A percentile compares a stretch with the other conserved stretches of the same genome.
These are phyloP conservation scores for Hypothenemus hampei DNA, from an alignment of 1,140 invertebrate species.

Conservation along the genomic window DNA sequence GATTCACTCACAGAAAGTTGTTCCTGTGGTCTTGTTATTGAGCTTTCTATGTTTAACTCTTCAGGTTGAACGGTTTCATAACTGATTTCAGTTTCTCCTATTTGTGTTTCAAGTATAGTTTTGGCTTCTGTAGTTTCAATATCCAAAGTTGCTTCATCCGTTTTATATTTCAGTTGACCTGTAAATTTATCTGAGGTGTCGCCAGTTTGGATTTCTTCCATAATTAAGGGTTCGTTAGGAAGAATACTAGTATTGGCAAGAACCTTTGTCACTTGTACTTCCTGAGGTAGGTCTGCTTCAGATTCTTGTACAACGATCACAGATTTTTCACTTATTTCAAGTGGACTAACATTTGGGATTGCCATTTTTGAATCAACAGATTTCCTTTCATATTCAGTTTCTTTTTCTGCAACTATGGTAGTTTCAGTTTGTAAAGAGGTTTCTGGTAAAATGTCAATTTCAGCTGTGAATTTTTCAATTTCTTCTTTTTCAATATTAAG, in stretches of 20 bases:
- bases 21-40: slow-evolving; percentile 46
- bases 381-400: slow-evolving; percentile 48
- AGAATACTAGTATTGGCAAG: slow-evolving; percentile 50
- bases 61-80: slow-evolving; percentile 43
- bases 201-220: slow-evolving; percentile 52
- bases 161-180: slow-evolving; percentile 50
- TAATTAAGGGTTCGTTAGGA: slow-evolving; percentile 51
- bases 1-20: slow-evolving; percentile 51
- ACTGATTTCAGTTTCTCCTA: slow-evolving; percentile 52
- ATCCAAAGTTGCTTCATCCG: slow-evolving; percentile 48
- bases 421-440: slow-evolving; percentile 55
- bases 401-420: slow-evolving; percentile 55
- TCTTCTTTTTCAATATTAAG: slow-evolving; percentile 48
- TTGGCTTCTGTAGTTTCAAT: slow-evolving; percentile 55
- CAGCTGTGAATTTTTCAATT: slow-evolving; percentile 49
- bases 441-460: slow-evolving; percentile 54
- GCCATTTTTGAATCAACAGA: slow-evolving; percentile 50
- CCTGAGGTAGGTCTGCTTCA: slow-evolving; percentile 49
- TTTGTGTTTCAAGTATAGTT: slow-evolving; percentile 50
- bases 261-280: slow-evolving; percentile 46
- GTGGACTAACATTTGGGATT: slow-evolving; percentile 47
- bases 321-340: slow-evolving; percentile 53
- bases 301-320: slow-evolving; percentile 54
- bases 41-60: slow-evolving; percentile 43
- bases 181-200: slow-evolving; percentile 52